A percentile compares a stretch with the other conserved stretches of the same genome.
Conservation (phyloP, 2,113 vertebrate species). For the Ochotona princeps region DNA sequence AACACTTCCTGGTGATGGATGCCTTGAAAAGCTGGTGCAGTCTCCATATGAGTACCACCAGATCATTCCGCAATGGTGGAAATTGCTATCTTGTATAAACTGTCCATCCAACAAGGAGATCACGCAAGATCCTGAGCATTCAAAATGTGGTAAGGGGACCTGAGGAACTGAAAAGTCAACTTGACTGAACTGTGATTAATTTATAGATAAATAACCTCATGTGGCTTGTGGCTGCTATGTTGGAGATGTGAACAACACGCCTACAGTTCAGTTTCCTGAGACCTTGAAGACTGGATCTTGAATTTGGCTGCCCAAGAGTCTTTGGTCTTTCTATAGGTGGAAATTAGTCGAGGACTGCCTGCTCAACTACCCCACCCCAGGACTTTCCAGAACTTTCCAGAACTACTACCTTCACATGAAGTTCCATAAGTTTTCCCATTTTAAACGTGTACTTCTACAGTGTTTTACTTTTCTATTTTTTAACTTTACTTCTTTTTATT, state of each 20-base stretch:
- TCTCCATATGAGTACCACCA: not conserved
- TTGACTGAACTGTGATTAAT: not conserved
- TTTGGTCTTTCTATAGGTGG: not conserved
- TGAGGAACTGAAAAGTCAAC: not conserved
- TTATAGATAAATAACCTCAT: not conserved
- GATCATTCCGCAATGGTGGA: not conserved
- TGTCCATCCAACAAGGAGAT: accelerated
- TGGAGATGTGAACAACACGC: not conserved
- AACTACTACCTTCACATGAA: too few relatives aligned
- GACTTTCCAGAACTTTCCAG: too few relatives aligned
- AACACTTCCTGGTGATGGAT: not conserved
- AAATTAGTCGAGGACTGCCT: too few relatives aligned
- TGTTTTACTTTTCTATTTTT: too few relatives aligned
- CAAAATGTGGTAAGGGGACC: not conserved
- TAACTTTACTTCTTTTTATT: too few relatives aligned
- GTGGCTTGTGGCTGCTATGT: not conserved
- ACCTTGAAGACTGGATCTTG: not conserved
- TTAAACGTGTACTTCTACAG: too few relatives aligned
- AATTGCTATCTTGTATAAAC: accelerated
- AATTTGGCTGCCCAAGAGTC: not conserved
- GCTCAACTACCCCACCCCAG: too few relatives aligned
- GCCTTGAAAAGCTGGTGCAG: not conserved
- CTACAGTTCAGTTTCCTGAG: not conserved
- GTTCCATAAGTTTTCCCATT: too few relatives aligned
- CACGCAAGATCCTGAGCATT: accelerated